These are phyloP conservation scores for Sarotherodon lohbergeri DNA, from an alignment of 2,113 vertebrate species.

Conservation along the genomic window DNA sequence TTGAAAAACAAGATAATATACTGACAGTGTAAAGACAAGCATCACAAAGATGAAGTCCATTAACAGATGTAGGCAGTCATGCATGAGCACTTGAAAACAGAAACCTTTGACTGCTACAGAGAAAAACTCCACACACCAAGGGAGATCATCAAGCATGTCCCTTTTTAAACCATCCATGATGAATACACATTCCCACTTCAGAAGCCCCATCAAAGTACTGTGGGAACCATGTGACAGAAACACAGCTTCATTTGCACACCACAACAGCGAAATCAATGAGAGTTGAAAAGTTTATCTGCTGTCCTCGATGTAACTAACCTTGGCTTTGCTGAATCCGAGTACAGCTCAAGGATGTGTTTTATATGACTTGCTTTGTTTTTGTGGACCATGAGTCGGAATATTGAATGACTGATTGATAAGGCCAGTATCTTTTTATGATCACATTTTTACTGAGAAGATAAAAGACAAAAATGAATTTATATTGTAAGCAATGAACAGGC, in stretches of 20 bases:
- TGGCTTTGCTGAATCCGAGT: background rate
- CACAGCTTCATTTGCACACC: background rate
- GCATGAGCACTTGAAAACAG: background rate
- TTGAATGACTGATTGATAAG: background rate
- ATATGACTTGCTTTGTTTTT: background rate
- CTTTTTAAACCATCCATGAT: background rate
- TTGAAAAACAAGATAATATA: background rate
- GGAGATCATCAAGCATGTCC: background rate
- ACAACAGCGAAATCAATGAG: background rate
- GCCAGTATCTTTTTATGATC: background rate
- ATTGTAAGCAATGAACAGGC: background rate
- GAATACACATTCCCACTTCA: background rate
- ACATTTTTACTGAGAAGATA: background rate
- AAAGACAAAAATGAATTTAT: background rate
- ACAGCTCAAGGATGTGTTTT: background rate
- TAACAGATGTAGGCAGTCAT: background rate
- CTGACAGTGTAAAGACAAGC: background rate
- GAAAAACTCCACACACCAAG: background rate
- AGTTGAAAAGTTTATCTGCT: background rate
- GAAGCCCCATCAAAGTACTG: background rate
- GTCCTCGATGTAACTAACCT: background rate
- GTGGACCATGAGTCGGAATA: background rate
- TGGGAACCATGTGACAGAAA: background rate
- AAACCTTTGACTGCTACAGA: background rate
- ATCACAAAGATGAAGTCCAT: background rate